These are phyloP conservation scores for Furnarius figulus DNA, from an alignment of 2,113 vertebrate genomes.

Conservation along the genomic window DNA sequence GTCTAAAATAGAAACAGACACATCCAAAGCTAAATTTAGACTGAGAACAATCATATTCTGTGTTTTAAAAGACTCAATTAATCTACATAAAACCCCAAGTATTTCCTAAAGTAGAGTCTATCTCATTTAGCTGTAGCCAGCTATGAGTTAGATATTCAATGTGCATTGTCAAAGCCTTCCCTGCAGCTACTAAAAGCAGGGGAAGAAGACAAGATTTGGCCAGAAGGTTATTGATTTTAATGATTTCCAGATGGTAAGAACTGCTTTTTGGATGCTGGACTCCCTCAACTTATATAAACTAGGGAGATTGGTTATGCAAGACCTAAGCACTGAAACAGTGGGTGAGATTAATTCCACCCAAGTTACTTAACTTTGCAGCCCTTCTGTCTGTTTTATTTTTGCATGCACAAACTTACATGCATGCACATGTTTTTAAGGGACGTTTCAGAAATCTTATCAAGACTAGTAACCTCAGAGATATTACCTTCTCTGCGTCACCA, in stretches of 20 bases:
- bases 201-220: not conserved
- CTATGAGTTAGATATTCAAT: not conserved
- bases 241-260: not conserved
- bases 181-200: not conserved
- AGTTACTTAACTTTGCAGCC: not conserved
- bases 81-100: not conserved
- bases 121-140: not conserved
- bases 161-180: not conserved
- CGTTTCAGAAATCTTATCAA: not conserved
- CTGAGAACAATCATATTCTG: not conserved
- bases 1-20: not conserved
- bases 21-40: slow-evolving; percentile 10
- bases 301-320: not conserved
- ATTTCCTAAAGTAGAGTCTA: not conserved
- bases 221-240: slow-evolving; percentile 11
- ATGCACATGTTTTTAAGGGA: not conserved
- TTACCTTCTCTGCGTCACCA: not conserved
- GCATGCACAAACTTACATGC: not conserved
- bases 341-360: slow-evolving; percentile 19
- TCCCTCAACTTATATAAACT: not conserved
- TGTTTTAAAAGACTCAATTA: not conserved
- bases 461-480: not conserved
- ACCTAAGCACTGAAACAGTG: not conserved
- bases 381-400: not conserved
- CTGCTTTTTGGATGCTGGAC: not conserved